Conservation (phyloP, 1,140 invertebrate genomes). For the Caenorhabditis inopinata region DNA sequence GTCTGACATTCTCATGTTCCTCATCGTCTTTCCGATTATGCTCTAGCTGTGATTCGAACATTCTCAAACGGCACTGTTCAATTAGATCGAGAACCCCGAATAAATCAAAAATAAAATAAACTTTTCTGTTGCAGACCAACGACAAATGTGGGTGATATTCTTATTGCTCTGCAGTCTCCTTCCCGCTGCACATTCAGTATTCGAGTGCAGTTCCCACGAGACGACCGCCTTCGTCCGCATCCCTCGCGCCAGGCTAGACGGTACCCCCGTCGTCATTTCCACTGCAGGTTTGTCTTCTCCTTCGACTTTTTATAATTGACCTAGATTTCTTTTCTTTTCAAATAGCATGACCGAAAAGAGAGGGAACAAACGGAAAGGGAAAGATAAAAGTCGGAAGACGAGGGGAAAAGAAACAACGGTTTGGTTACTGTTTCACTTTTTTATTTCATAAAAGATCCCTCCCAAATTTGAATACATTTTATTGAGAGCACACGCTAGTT, state of each 20-base stretch:
- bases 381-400: background rate
- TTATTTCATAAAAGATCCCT: too few relatives aligned
- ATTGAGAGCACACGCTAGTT: too few relatives aligned
- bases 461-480: too few relatives aligned
- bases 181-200: conserved; percentile 46
- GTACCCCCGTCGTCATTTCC: conserved; percentile 63
- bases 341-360: too few relatives aligned
- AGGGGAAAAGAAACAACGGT: background rate
- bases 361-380: too few relatives aligned
- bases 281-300: conserved; percentile 54
- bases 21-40: too few relatives aligned
- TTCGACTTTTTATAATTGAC: background rate
- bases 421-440: background rate
- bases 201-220: conserved; percentile 61
- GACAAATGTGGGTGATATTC: background rate
- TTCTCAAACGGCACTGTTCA: too few relatives aligned
- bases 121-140: background rate
- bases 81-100: too few relatives aligned
- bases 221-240: conserved; percentile 66
- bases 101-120: too few relatives aligned
- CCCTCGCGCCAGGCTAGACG: conserved; percentile 61
- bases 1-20: too few relatives aligned
- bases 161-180: background rate
- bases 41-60: too few relatives aligned
- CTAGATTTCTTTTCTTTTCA: conserved; percentile 11